Conservation (phyloP, 2,888 invertebrate genomes). For the Oxytorus armatus region DNA sequence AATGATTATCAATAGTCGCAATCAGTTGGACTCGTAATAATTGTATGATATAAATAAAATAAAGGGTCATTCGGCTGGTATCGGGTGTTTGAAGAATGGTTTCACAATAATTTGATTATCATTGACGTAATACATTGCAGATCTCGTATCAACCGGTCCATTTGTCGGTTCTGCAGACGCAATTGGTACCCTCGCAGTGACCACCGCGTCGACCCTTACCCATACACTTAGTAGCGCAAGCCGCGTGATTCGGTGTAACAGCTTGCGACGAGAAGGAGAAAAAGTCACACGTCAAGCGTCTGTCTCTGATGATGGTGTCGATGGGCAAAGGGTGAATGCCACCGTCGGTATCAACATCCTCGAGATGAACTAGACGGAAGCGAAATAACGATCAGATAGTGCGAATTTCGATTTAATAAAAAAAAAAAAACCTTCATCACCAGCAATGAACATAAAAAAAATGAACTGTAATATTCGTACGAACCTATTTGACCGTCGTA, state of each 20-base stretch:
- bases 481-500: neutral
- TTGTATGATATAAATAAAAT: too few relatives aligned
- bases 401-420: neutral
- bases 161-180: conserved; percentile 55
- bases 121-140: too few relatives aligned
- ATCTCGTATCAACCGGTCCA: too few relatives aligned
- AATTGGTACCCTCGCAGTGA: conserved; percentile 54
- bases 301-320: too few relatives aligned
- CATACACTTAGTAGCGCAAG: conserved; percentile 70
- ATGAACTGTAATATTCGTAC: neutral
- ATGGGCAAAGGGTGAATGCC: too few relatives aligned
- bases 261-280: conserved; percentile 70
- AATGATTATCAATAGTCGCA: too few relatives aligned
- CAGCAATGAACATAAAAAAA: neutral
- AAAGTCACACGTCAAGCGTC: conserved; percentile 72
- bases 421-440: neutral
- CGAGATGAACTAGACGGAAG: neutral
- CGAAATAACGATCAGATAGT: neutral
- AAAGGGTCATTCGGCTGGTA: too few relatives aligned
- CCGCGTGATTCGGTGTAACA: conserved; percentile 70
- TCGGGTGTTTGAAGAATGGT: too few relatives aligned
- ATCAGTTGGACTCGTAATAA: too few relatives aligned
- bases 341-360: too few relatives aligned
- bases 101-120: too few relatives aligned
- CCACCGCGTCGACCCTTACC: conserved; percentile 56